phyloP scores from a whole-genome alignment of 2,888 invertebrate species.

The Latrodectus elegans region DNA sequence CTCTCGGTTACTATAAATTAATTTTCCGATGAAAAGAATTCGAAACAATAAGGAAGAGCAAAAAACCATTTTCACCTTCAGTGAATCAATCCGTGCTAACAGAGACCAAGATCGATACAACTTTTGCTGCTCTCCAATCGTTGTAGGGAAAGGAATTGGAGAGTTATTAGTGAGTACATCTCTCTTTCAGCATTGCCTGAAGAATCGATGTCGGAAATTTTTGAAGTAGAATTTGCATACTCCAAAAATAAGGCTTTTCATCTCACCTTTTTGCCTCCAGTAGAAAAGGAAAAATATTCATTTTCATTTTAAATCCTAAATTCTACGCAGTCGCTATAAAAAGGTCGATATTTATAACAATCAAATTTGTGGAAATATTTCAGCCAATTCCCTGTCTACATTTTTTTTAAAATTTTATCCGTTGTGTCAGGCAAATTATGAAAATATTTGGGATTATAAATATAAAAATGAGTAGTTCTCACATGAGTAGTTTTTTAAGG shows the following conservation, averaged over 20 bases:
- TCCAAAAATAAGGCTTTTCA: background rate
- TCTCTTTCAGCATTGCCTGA: background rate
- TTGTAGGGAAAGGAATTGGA: background rate
- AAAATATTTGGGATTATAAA: background rate
- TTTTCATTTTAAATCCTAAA: background rate
- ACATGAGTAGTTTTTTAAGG: too few relatives aligned
- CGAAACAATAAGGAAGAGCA: background rate
- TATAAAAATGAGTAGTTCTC: background rate
- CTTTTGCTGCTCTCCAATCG: background rate
- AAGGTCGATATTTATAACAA: background rate
- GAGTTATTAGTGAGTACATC: background rate
- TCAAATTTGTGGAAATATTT: background rate
- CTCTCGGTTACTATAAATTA: background rate
- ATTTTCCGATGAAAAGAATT: background rate
- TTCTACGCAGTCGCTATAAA: background rate
- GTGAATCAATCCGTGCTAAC: background rate
- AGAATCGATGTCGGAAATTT: background rate
- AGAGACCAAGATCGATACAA: background rate
- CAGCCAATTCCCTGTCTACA: background rate
- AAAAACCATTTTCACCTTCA: background rate
- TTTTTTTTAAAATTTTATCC: background rate
- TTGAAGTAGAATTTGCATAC: background rate
- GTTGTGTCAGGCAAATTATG: background rate
- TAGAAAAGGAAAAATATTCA: background rate
- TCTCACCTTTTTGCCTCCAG: background rate